Evolutionary conservation across 1,140 invertebrate species (phyloP), one percentile per base, ranked within the genome.

Genomic region (Micrasema minimum): DNA sequence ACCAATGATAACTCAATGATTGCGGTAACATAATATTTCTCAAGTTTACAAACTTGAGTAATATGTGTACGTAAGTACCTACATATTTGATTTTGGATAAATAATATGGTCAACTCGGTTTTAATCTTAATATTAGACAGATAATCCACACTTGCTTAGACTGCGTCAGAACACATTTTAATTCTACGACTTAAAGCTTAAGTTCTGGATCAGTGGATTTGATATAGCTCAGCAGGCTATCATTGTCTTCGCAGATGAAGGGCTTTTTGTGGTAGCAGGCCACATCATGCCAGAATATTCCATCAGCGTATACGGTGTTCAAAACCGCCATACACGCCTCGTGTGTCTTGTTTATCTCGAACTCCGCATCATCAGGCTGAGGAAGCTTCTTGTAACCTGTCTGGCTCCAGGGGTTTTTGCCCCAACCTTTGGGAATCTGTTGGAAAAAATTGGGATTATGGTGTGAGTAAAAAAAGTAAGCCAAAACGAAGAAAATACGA

Each of bases 251-350:
- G 68, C 85, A 87, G 38, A 86, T 78, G 73, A 85, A 83, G 1
- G 84, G 81, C 71, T 87, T 87, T 72, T 82, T 81, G 75, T 87
- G 85, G 76, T 87, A 86, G 78, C 85, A 87, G 16, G 84, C 85
- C 10, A 86, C 85, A 72, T 87, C 85, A 75, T 87, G 85, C 85
- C 84, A 86, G 23, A 77, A 78, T 55, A 86, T 81, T 9, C 85
- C 85, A 72, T 87, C 85, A 12, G 80, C 79, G 79, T 86, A 86
- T 16, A 86, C 84, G 72, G 86, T 86, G 79, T 87, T 87, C 9
- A 84, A 72, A 12, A 87, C 79, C 18, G 79, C 82, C 72, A 87
- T 53, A 74, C 86, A 87, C 14, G 83, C 82, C 75, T 87, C 86
- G 46, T 51, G 51, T 23, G 65, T 66, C 41, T 46, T 9, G 41